Evolutionary conservation across 2,797 vertebrate genomes (phyloP).

Genomic region (Anableps anableps): DNA sequence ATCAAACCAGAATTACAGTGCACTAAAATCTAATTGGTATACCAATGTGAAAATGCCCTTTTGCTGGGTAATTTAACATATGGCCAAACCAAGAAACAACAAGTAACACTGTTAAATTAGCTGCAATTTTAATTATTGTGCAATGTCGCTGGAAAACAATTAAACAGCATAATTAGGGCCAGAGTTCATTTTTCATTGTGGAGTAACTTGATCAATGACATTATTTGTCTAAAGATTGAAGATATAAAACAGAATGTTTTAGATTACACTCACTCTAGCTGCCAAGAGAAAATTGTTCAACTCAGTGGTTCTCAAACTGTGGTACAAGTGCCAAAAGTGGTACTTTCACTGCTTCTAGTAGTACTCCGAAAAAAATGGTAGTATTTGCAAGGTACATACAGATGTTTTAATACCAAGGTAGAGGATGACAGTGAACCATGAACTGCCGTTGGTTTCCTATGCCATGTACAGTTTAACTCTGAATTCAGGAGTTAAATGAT

Average conservation of each 20-base stretch:
- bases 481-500: not conserved
- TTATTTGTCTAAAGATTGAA: not conserved
- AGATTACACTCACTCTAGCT: not conserved
- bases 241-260: not conserved
- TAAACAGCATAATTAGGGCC: not conserved
- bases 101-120: not conserved
- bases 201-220: not conserved
- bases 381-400: not conserved
- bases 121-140: not conserved
- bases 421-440: not conserved
- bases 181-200: not conserved
- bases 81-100: not conserved
- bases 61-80: conserved; percentile 2
- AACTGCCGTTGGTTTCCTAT: not conserved
- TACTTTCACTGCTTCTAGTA: not conserved
- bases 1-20: not conserved
- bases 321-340: not conserved
- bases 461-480: not conserved
- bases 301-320: not conserved
- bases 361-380: not conserved
- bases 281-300: not conserved
- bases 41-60: not conserved
- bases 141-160: not conserved
- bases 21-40: not conserved
- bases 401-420: not conserved